Conservation (phyloP, 1,140 invertebrate species). For the Anastrepha obliqua region DNA sequence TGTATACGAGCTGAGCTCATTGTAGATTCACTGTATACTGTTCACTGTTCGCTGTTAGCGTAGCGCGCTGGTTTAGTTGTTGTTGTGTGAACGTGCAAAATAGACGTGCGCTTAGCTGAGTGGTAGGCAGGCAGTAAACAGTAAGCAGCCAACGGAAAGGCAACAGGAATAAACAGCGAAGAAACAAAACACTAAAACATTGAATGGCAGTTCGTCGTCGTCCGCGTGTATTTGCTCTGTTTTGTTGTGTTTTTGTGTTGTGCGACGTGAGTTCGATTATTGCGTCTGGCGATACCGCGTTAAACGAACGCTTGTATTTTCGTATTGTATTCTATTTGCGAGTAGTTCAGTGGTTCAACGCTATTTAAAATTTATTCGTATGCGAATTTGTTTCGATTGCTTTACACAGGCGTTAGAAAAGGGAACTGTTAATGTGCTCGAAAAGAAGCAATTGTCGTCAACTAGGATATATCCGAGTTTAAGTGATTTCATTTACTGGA, state of each 20-base stretch:
- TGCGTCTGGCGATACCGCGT: conserved; percentile 12
- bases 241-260: conserved; percentile 57
- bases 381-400: background rate
- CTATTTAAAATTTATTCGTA: background rate
- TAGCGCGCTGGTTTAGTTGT: conserved; percentile 66
- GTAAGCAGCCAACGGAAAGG: conserved; percentile 26
- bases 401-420: background rate
- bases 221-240: conserved; percentile 64
- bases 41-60: no score
- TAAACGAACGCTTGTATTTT: background rate
- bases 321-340: background rate
- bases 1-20: conserved; percentile 68
- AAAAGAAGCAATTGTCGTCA: no score
- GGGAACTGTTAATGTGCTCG: no score
- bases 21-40: conserved; percentile 60
- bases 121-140: conserved; percentile 41
- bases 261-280: conserved; percentile 1
- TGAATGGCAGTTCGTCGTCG: conserved; percentile 54
- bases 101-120: conserved; percentile 64
- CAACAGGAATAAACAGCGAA: conserved; percentile 44
- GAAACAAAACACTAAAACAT: conserved; percentile 24
- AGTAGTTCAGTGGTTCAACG: background rate
- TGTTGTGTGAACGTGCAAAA: conserved; percentile 73
- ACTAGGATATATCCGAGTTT: background rate
- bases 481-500: background rate